Evolutionary conservation across 2,113 vertebrate genomes (phyloP).

Genomic region (Sula dactylatra): DNA sequence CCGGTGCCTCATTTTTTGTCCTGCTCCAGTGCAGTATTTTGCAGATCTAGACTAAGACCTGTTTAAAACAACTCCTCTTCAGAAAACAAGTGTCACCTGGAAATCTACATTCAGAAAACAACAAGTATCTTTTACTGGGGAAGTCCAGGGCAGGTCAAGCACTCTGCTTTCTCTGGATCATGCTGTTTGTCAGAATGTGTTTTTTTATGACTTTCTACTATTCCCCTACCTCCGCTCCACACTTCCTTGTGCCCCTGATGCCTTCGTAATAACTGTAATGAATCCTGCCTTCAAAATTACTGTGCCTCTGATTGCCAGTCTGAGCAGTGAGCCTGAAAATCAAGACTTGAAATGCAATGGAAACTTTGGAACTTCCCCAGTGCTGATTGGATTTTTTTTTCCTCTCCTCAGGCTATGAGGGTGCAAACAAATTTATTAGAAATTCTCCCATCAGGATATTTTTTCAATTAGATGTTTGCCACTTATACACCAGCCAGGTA

Average conservation of each 20-base stretch:
- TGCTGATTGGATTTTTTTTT: conserved; percentile 41
- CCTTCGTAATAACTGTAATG: conserved; percentile 38
- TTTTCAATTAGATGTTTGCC: conserved; percentile 60
- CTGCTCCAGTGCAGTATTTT: background rate
- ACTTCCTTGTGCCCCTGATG: background rate
- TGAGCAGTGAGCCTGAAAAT: conserved; percentile 61
- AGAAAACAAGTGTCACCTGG: background rate
- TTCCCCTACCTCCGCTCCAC: background rate
- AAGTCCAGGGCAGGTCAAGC: background rate
- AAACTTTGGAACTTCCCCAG: conserved; percentile 44
- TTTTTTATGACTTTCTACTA: background rate
- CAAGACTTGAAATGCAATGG: conserved; percentile 38
- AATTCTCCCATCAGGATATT: conserved; percentile 50
- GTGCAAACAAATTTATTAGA: conserved; percentile 60
- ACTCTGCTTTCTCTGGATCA: background rate
- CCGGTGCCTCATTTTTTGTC: background rate
- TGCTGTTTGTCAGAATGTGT: background rate
- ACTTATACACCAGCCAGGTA: conserved; percentile 40
- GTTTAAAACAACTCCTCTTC: background rate
- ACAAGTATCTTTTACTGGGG: background rate
- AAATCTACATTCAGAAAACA: background rate
- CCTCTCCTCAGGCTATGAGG: conserved; percentile 28
- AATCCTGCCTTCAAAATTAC: conserved; percentile 56
- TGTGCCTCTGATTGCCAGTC: conserved; percentile 33
- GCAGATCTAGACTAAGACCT: background rate